Evolutionary conservation across 1,140 invertebrate species (phyloP), one percentile per base, ranked within the genome.

Genomic region (Eufriesea mexicana): DNA sequence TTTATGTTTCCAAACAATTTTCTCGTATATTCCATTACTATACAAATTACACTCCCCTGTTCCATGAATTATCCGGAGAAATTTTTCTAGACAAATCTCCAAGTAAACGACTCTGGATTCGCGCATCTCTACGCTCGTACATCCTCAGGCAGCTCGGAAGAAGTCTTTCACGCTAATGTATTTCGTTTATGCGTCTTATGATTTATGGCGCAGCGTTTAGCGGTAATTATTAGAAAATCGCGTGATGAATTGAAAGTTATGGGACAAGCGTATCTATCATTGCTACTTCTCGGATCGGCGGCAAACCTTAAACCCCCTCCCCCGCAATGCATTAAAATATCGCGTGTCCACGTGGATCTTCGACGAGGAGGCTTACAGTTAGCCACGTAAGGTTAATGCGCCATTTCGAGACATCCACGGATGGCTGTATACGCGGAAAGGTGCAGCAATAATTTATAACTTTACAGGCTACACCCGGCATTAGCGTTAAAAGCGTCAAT

Each of bases 381-480:
- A 28, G 28, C 68, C 28, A 25, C 20, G 25, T 20, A 25, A 28
- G 25, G 68, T 51, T 71, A 71, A 71, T 51, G 68, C 49, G 25
- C 25, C 68, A n/a, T 67, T 67, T 67, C 35, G n/a, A 67, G 42
- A 45, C 64, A n/a, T 45, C 7, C 20, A 14, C 49, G 23, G 9
- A 51, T 6, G 35, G n/a, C 20, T 16, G 14, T 68, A 54, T 12
- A 14, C 25, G 49, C 28, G 18, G 47, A 51, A 51, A 51, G 28
- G 49, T 28, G 68, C 25, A 20, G 49, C 68, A 23, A 71, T 71
- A 71, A 71, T 71, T 71, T 71, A 71, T 71, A 71, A 71, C 68
- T 71, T 51, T 51, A 28, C 68, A 54, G 49, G 68, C 49, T 54
- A 54, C 68, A 54, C 49, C 68, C 49, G 68, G 28, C 12, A 51